Evolutionary conservation across 2,113 vertebrate species (phyloP), one percentile per base, ranked within the genome.

Genomic region (Antechinus flavipes): DNA sequence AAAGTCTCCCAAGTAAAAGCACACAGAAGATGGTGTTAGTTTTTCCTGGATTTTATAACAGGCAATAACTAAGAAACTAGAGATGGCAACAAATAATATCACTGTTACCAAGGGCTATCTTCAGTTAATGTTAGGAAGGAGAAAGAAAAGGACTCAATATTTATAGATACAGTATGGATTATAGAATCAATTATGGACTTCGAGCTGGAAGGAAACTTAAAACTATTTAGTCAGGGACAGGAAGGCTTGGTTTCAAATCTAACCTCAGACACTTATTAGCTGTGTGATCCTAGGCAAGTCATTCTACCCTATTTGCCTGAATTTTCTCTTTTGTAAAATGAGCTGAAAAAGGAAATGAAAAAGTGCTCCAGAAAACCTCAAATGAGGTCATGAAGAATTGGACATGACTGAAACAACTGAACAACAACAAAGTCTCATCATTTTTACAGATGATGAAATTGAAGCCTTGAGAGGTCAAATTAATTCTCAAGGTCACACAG

Each of bases 61-160:
- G 2, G 27, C 24, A 30, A 27, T 76, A 94, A 93, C 10, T n/a
- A 94, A 93, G 42, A 93, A 94, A 58, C 93, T 92, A 90, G 91
- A 27, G 42, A 58, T 90, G 0, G n/a, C 46, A 95, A 91, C 19
- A 42, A 8, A 42, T 23, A 84, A 84, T 84, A 84, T 8, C 7
- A 84, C 7, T 42, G 16, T 84, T 42, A 84, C n/a, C 16, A 42
- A 84, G 7, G 61, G 14, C 16, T 89, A 27, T 90, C 14, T 89
- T 49, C 42, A 92, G 4, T 93, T 94, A 84, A 2, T 94, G 12
- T 94, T 42, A 92, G 19, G 11, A 55, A 93, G 89, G 19, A 47
- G 19, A 90, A 76, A 25, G 50, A 68, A 25, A 93, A 89, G 53
- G 35, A 0, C n/a, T 90, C 54, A 10, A 3, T 92, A 35, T 23